phyloP scores from a whole-genome alignment of 64 coral and sea anemone genomes.

The Montipora foliosa region DNA sequence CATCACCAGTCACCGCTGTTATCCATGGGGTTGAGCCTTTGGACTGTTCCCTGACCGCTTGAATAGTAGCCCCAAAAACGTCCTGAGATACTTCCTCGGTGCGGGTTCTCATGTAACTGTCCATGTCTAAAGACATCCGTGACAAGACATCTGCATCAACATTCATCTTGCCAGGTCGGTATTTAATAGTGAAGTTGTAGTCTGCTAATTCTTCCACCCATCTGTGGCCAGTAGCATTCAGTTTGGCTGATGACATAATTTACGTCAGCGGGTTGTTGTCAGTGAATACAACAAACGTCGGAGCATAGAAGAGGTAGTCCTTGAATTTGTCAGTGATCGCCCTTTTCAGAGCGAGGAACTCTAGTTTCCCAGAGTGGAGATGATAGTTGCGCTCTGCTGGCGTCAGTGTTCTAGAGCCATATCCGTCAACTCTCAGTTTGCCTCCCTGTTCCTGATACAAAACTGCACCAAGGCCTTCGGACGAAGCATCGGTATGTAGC shows the following conservation, averaged over 20 bases:
- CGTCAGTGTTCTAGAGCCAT: constrained; percentile 3
- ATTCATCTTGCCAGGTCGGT: not conserved
- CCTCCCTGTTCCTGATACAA: not conserved
- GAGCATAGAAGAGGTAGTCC: not conserved
- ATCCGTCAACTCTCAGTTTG: constrained; percentile 17
- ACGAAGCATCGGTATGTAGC: not conserved
- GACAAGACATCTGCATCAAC: not conserved
- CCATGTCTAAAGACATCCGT: constrained; percentile 6
- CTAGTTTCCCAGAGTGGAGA: not conserved
- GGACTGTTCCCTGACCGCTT: not conserved
- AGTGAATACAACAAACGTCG: not conserved
- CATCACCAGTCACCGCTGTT: not conserved
- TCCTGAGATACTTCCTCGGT: not conserved
- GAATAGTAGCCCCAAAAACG: not conserved
- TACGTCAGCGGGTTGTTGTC: constrained; percentile 8
- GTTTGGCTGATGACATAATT: not conserved
- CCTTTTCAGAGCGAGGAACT: not conserved
- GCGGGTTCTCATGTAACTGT: not conserved
- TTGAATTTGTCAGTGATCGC: constrained; percentile 7
- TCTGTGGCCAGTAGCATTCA: not conserved
- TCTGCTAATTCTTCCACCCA: constrained; percentile 1
- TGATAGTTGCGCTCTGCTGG: not conserved
- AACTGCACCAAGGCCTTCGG: not conserved
- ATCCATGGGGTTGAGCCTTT: not conserved
- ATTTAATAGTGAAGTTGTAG: not conserved